Percentiles rank a stretch among this genome's conserved stretches.
These are phyloP conservation scores for Diglossa cyanea DNA, from an alignment of 2,797 vertebrate genomes.

Conservation along the genomic window DNA sequence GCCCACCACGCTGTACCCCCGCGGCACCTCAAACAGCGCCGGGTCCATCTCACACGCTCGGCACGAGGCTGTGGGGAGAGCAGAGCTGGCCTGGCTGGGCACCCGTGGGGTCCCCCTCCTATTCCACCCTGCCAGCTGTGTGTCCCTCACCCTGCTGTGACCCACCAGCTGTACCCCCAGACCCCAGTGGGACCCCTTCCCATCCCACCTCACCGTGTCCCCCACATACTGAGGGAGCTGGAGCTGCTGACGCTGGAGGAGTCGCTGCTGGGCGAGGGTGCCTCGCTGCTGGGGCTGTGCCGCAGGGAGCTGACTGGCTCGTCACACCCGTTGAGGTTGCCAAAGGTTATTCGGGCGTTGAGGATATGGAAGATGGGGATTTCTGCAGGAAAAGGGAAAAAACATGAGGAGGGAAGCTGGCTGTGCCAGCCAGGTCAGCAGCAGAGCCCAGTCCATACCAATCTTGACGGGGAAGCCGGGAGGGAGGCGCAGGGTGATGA, in stretches of 20 bases:
- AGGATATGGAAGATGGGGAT: constrained; percentile 98
- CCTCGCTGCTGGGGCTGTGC: constrained; percentile 84
- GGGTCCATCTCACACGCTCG: constrained; percentile 89
- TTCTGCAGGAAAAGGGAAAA: constrained; percentile 75
- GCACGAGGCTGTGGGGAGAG: constrained; percentile 81
- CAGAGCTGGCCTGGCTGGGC: neutral
- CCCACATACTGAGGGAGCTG: constrained; percentile 87
- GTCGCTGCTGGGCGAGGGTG: constrained; percentile 91
- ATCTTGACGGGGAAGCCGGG: constrained; percentile 96
- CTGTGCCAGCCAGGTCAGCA: neutral
- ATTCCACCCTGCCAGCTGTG: rapidly evolving
- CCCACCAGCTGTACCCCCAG: neutral
- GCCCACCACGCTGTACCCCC: constrained; percentile 92
- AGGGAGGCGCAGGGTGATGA: constrained; percentile 92
- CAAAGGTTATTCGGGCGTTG: constrained; percentile 95
- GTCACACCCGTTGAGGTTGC: constrained; percentile 94
- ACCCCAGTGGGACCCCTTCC: neutral
- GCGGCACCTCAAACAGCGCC: constrained; percentile 88
- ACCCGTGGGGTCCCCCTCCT: no score
- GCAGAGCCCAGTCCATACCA: constrained; percentile 74
- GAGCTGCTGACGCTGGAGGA: constrained; percentile 96
- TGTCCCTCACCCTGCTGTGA: neutral
- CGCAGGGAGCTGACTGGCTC: constrained; percentile 81
- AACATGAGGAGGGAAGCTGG: neutral
- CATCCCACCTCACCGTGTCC: rapidly evolving